Conservation (phyloP, 2,888 invertebrate genomes). For the Nomada fabriciana region DNA sequence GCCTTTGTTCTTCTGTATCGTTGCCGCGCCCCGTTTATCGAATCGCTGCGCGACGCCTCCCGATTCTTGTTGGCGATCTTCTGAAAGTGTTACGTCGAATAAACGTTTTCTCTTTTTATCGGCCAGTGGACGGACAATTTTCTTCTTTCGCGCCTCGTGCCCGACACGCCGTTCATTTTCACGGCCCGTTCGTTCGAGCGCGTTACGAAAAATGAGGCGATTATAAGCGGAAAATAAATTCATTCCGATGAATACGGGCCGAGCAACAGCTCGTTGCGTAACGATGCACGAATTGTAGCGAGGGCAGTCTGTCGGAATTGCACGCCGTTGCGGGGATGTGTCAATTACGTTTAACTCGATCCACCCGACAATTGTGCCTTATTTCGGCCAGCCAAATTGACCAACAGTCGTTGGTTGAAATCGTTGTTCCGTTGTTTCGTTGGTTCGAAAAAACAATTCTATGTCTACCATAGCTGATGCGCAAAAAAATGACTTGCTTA, state of each 20-base stretch:
- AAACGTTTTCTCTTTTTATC: too few relatives aligned
- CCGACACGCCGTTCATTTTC: not conserved
- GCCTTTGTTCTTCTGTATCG: too few relatives aligned
- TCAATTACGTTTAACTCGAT: constrained; percentile 68
- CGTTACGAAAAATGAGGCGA: constrained; percentile 21
- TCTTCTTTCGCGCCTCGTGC: not conserved
- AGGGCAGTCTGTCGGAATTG: constrained; percentile 40
- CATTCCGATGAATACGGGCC: not conserved
- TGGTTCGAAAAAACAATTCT: not conserved
- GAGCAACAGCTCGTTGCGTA: constrained; percentile 17
- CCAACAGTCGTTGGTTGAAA: not conserved
- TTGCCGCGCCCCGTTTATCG: too few relatives aligned
- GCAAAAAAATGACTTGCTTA: not conserved
- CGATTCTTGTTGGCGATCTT: too few relatives aligned
- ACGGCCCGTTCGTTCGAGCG: not conserved
- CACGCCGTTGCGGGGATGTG: constrained; percentile 43
- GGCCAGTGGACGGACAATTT: not conserved
- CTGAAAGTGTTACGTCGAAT: too few relatives aligned
- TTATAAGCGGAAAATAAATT: constrained; percentile 40
- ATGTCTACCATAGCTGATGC: too few relatives aligned
- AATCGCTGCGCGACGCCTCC: too few relatives aligned
- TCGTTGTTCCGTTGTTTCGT: not conserved
- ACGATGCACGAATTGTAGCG: constrained; percentile 49
- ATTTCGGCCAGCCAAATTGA: constrained; percentile 9
- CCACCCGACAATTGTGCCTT: constrained; percentile 34